Evolutionary conservation across 2,888 invertebrate species (phyloP), one percentile per base, ranked within the genome.

Genomic region (Lamellibrachia satsuma): DNA sequence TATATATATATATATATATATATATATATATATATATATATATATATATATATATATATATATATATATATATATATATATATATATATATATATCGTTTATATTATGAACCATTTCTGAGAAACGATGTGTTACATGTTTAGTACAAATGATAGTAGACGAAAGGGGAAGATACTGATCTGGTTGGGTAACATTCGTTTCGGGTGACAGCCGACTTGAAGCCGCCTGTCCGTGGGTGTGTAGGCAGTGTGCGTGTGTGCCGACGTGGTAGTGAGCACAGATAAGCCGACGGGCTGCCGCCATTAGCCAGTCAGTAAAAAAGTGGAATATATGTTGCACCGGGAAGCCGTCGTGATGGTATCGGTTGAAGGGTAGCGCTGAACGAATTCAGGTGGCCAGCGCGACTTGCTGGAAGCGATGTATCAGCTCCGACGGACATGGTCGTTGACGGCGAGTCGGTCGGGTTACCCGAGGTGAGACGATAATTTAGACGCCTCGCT

Each of bases 61-160:
- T 22, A 75, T n/a, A 22, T 1, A 75, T 15, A 22, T 75, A 75
- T 6, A 22, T 75, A 4, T 75, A 75, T 75, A n/a, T 15, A 15
- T 75, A 3, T 75, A 22, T 60, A 22, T 60, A 4, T 60, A 22
- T 60, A 22, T 7, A 55, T 9, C 9, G 8, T 55, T 11, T 75
- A 75, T 75, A 75, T n/a, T 75, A 57, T 57, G n/a, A 22, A 75
- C 75, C 75, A 75, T n/a, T 75, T 75, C 75, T 75, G 75, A 75
- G 75, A 75, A 75, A 75, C 15, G 22, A 75, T n/a, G 3, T 75
- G 22, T 15, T 75, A 39, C 39, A 39, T 39, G 39, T 75, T 75
- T 22, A 22, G 22, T 22, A n/a, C 22, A 75, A 22, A 15, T 22
- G 75, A 75, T 75, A 75, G n/a, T 22, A 75, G 75, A 75, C 75